Evolutionary conservation across 2,113 vertebrate genomes (phyloP).

Genomic region (Tetrax tetrax): DNA sequence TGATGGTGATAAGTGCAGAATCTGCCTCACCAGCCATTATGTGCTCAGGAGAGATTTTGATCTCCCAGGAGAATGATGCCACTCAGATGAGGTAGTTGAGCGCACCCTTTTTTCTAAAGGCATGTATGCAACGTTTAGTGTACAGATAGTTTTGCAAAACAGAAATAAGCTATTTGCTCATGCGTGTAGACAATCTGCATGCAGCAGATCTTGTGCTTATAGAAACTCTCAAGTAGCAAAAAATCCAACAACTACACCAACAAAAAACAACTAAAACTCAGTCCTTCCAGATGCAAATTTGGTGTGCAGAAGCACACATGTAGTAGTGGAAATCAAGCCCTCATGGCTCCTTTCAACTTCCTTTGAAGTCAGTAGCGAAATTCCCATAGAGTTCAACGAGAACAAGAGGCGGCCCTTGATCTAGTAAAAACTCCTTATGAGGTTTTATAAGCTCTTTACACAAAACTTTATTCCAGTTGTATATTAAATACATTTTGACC

Average conservation of each 20-base stretch:
- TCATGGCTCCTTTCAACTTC: slow-evolving; percentile 50
- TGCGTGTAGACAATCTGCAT: background rate
- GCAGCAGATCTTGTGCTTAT: background rate
- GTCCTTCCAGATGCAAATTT: slow-evolving; percentile 50
- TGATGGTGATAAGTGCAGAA: background rate
- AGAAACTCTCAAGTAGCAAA: background rate
- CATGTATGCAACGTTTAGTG: background rate
- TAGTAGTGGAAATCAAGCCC: slow-evolving; percentile 45
- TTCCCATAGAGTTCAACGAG: slow-evolving; percentile 55
- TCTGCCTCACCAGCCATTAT: background rate
- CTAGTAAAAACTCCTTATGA: slow-evolving; percentile 38
- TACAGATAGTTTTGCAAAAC: background rate
- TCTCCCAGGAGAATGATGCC: background rate
- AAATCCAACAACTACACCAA: background rate
- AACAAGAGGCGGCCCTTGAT: slow-evolving; percentile 15
- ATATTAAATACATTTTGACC: slow-evolving; percentile 22
- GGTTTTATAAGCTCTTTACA: slow-evolving; percentile 49
- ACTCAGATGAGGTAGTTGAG: background rate
- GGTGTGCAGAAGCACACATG: slow-evolving; percentile 38
- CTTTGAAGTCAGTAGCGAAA: slow-evolving; percentile 67
- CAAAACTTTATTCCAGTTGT: slow-evolving; percentile 7
- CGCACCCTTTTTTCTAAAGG: background rate
- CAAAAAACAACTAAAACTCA: background rate
- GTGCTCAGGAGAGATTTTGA: background rate
- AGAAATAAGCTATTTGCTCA: background rate